A percentile compares a stretch with the other conserved stretches of the same genome.
phyloP scores from a whole-genome alignment of 2,888 invertebrate species.

The Orthonevra nobilis region DNA sequence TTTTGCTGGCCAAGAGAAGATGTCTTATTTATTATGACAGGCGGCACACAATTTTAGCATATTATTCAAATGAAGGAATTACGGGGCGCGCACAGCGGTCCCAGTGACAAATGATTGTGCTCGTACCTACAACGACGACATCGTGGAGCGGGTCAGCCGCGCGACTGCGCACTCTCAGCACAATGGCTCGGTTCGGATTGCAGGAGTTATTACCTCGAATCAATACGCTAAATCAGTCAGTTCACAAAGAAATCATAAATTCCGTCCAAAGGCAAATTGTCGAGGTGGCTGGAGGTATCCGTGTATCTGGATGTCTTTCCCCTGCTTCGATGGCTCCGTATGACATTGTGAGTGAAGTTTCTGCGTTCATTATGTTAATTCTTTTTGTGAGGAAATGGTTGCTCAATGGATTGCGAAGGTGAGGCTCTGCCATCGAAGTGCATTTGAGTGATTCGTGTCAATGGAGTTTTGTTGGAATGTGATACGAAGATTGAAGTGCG shows the following conservation, averaged over 20 bases:
- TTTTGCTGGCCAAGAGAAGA: constrained; percentile 52
- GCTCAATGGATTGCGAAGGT: not conserved
- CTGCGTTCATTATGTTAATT: constrained; percentile 60
- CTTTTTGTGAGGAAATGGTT: constrained; percentile 28
- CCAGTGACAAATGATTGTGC: constrained; percentile 61
- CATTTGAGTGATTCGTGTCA: too few species aligned
- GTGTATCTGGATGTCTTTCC: constrained; percentile 31
- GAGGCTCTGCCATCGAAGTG: too few species aligned
- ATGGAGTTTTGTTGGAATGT: too few species aligned
- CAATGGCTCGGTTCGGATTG: constrained; percentile 36
- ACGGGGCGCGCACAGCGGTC: constrained; percentile 31
- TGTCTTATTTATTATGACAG: constrained; percentile 70
- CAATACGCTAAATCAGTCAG: constrained; percentile 68
- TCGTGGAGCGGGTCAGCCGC: constrained; percentile 15
- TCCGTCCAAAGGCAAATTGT: constrained; percentile 64
- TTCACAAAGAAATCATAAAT: constrained; percentile 69
- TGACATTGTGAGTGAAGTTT: constrained; percentile 51
- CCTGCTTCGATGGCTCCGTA: constrained; percentile 1
- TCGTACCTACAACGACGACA: constrained; percentile 58
- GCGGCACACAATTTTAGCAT: constrained; percentile 64
- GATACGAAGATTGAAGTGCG: too few species aligned
- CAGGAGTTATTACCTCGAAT: constrained; percentile 61
- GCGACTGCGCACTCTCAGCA: not conserved
- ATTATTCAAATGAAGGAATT: constrained; percentile 68
- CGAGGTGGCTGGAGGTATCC: constrained; percentile 11